These are phyloP conservation scores for Myotis pilosus DNA, from an alignment of 2,797 vertebrate species.

Conservation along the genomic window DNA sequence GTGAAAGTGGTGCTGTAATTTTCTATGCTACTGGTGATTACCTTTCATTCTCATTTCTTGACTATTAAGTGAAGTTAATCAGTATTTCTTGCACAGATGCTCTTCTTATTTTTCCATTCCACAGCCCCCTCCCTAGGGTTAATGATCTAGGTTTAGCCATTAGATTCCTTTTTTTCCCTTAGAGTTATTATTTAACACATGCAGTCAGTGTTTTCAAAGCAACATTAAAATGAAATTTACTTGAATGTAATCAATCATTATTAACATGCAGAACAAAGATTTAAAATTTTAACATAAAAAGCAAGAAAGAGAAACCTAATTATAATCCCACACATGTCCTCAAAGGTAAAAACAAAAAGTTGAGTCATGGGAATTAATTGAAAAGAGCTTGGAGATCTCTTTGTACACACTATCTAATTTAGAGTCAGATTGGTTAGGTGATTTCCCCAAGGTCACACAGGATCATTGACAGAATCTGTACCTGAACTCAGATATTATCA, in stretches of 20 bases:
- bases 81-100: not conserved
- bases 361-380: not conserved
- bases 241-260: not conserved
- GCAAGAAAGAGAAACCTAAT: not conserved
- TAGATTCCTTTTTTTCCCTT: not conserved
- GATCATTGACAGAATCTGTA: not conserved
- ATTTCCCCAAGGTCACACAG: not conserved
- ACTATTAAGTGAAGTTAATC: not conserved
- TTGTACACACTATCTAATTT: not conserved
- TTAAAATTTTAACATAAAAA: conserved; percentile 3
- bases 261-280: not conserved
- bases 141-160: not conserved
- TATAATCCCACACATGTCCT: not conserved
- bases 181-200: not conserved
- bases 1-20: not conserved
- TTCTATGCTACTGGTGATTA: not conserved
- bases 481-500: not conserved
- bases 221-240: not conserved
- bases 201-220: not conserved
- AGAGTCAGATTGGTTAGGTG: not conserved
- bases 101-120: not conserved
- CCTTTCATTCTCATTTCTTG: not conserved
- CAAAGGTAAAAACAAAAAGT: not conserved
- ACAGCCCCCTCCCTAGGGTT: not conserved
- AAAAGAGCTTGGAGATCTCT: not conserved